Evolutionary conservation across 2,888 invertebrate genomes (phyloP), one percentile per base, ranked within the genome.

Genomic region (Agriopis leucophaearia): DNA sequence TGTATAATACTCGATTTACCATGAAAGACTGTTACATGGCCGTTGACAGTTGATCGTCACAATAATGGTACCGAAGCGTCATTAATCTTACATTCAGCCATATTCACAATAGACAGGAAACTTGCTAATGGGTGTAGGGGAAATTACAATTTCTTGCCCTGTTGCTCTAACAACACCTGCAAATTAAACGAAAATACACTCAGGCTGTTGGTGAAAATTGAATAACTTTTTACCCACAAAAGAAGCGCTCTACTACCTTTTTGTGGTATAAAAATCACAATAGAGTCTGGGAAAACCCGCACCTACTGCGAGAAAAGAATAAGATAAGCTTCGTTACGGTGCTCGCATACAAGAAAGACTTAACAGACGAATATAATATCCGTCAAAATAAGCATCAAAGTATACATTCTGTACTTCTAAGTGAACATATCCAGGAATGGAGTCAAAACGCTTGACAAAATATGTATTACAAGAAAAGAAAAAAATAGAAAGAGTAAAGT

Each of bases 41-140:
- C 44, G 59, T n/a, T 48, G 68, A 50, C 88, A 84, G 84, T 84
- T 80, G 84, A 87, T 87, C 81, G 83, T 76, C 77, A 80, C 78
- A 77, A 82, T 83, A 86, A 87, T 86, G 84, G 80, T 78, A 79
- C 81, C 78, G 56, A 69, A 70, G 76, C 74, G 78, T 86, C 91
- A 92, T 92, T 90, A 92, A 92, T 92, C 91, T 90, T 90, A 85
- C 85, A 88, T 89, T 90, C 90, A 89, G 86, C 87, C 85, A 86
- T 82, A 80, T 76, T 82, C 81, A 80, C 88, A 90, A 89, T 84
- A 79, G 82, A 78, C 84, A 81, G 87, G 82, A 86, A 89, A 86
- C 85, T 83, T 80, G 85, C 86, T 91, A 91, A 92, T 89, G 89
- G 87, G 78, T 80, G 81, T 78, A 74, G 77, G 81, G 88, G 83